A percentile compares a stretch with the other conserved stretches of the same genome.
Evolutionary conservation across 2,797 vertebrate genomes (phyloP).

Genomic region (Ambastaia sidthimunki): DNA sequence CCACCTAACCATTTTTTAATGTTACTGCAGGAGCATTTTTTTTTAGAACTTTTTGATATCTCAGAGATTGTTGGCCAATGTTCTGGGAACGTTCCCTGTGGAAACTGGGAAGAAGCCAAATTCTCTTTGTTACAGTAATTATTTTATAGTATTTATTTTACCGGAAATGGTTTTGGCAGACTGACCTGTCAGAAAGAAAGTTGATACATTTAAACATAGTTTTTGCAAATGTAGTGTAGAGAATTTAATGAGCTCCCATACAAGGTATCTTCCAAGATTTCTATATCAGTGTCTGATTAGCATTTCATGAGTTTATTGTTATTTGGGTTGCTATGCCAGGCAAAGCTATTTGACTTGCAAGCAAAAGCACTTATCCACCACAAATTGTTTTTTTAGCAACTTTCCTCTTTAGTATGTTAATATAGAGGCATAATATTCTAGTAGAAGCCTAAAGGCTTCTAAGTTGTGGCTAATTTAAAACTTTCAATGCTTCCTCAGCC

Average conservation of each 20-base stretch:
- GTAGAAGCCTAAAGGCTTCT: background rate
- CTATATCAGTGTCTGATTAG: background rate
- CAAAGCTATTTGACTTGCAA: background rate
- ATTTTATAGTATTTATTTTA: background rate
- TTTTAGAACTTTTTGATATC: no score
- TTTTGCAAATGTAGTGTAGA: background rate
- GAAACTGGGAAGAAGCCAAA: no score
- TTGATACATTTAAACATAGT: background rate
- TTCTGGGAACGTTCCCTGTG: no score
- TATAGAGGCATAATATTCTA: background rate
- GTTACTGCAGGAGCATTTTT: no score
- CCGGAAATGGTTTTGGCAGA: no score
- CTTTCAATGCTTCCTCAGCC: background rate
- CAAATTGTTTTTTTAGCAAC: slow-evolving; percentile 4
- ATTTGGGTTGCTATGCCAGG: background rate
- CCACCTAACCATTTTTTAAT: no score
- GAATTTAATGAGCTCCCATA: background rate
- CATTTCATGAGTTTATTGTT: background rate
- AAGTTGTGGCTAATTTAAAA: background rate
- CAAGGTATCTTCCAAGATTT: background rate
- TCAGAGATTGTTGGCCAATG: background rate
- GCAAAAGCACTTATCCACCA: background rate
- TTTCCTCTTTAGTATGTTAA: background rate
- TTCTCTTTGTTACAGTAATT: background rate
- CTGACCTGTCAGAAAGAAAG: no score